phyloP scores from a whole-genome alignment of 2,797 vertebrate species.

The Tachyglossus aculeatus region DNA sequence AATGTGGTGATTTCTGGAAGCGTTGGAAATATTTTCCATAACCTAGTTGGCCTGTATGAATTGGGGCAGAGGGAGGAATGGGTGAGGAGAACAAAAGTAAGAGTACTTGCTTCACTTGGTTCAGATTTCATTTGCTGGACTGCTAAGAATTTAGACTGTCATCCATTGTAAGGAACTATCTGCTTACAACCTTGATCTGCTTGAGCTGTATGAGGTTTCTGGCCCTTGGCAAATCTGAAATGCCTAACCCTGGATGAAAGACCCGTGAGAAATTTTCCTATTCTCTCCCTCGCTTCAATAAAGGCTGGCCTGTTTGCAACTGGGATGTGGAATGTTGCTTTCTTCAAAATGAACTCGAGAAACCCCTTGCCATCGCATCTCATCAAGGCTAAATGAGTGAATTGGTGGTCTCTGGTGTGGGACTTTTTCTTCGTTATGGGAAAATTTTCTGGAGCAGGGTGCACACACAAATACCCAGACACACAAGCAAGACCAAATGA shows the following conservation, averaged over 20 bases:
- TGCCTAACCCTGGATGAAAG: neutral
- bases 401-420: neutral
- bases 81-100: neutral
- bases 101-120: neutral
- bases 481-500: neutral
- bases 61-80: neutral
- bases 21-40: conserved; percentile 2
- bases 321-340: neutral
- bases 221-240: neutral
- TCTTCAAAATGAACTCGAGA: neutral
- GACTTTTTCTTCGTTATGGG: neutral
- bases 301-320: conserved; percentile 13
- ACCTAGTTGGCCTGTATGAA: neutral
- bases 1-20: conserved; percentile 45
- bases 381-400: neutral
- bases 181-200: neutral
- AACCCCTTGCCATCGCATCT: neutral
- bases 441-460: conserved; percentile 6
- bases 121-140: neutral
- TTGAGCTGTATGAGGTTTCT: neutral
- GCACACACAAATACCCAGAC: neutral
- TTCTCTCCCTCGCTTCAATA: conserved; percentile 1
- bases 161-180: neutral
- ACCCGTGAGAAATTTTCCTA: neutral
- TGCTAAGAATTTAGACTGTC: neutral